These are phyloP conservation scores for Lissonota sp. DNA, from an alignment of 2,888 invertebrate genomes.

Conservation along the genomic window DNA sequence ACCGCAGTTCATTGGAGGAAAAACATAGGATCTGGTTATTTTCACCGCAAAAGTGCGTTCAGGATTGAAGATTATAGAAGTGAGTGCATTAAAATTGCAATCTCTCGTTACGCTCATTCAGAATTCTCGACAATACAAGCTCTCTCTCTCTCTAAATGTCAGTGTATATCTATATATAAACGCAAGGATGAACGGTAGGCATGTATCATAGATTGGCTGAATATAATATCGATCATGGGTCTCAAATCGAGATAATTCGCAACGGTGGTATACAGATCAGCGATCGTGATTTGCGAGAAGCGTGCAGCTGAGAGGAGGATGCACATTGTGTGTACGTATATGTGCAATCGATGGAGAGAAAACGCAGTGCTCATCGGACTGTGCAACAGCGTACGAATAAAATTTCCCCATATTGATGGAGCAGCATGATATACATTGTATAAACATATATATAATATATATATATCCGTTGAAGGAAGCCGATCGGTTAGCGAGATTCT, in stretches of 20 bases:
- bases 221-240: conserved; percentile 52
- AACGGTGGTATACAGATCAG: conserved; percentile 32
- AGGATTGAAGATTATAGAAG: too few species aligned
- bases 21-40: too few species aligned
- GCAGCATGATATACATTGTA: not conserved
- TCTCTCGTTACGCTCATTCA: conserved; percentile 30
- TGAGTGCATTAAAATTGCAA: conserved; percentile 31
- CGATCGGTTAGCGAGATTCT: conserved; percentile 52
- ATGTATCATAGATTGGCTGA: conserved; percentile 6
- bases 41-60: too few species aligned
- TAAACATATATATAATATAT: conserved; percentile 15
- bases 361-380: conserved; percentile 1
- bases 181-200: not conserved
- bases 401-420: conserved; percentile 43
- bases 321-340: conserved; percentile 5
- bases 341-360: conserved; percentile 3
- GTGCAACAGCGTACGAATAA: conserved; percentile 45
- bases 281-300: conserved; percentile 27
- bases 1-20: too few species aligned
- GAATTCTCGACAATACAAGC: conserved; percentile 25
- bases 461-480: conserved; percentile 31
- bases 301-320: conserved; percentile 12
- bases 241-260: conserved; percentile 43
- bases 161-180: conserved; percentile 1
- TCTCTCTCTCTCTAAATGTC: not conserved